Evolutionary conservation across 1,140 invertebrate genomes (phyloP), one percentile per base, ranked within the genome.

Genomic region (Carcinoscorpius rotundicauda): DNA sequence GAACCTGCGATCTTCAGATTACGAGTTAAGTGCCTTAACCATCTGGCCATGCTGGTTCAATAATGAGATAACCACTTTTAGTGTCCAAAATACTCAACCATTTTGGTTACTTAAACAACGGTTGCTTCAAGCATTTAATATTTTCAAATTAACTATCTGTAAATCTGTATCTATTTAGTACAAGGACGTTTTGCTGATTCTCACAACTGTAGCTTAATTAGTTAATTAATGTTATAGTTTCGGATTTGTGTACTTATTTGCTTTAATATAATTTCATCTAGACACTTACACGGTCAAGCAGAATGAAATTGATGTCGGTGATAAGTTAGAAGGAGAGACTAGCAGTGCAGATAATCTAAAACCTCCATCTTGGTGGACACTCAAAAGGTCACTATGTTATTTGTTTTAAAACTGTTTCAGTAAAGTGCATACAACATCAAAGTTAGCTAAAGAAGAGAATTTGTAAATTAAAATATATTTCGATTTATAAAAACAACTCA

Each of bases 321-420:
- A 69, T 56, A 58, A 65, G 65, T 11, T 64, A 11, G 70, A 71
- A 55, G 68, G 64, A 51, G 70, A 66, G 9, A 64, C 52, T 49
- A 65, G 61, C n/a, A 72, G 65, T 59, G 66, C 69, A 62, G 70
- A 65, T 57, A 65, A 70, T n/a, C 60, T 63, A 49, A 10, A 58
- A n/a, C 55, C 58, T 4, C 67, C 65, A n/a, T 71, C 66, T 49
- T 67, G 63, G 63, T 69, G 65, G 66, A 64, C 60, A 51, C 29
- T 69, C 4, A 69, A 69, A 58, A 71, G 67, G 67, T 67, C 52
- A 57, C 57, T 63, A 57, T 48, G 49, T 53, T 51, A 3, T 3
- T 58, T 55, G 29, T 29, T 29, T 29, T 29, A 29, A 29, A 29
- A 29, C 29, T 29, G 29, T 29, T 29, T 29, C 29, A 29, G 29